Evolutionary conservation across 2,797 vertebrate genomes (phyloP).

Genomic region (Spea hammondii): DNA sequence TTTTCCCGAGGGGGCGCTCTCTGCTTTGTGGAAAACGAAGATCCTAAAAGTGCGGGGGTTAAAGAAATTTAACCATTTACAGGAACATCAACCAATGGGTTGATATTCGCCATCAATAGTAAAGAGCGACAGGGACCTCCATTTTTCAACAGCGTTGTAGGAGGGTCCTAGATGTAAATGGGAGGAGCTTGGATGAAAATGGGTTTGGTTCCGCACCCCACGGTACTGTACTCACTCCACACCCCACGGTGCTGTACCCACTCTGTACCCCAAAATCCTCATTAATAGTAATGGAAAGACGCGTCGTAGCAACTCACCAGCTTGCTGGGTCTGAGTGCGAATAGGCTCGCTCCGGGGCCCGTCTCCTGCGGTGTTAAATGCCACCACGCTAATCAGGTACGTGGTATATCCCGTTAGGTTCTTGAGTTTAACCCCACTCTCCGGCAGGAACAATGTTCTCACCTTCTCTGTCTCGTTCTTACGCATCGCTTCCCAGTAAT

Average conservation of each 20-base stretch:
- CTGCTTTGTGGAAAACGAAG: not conserved
- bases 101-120: too few species aligned
- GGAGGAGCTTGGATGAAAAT: too few species aligned
- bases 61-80: not conserved
- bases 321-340: conserved; percentile 86
- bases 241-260: too few species aligned
- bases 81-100: not conserved
- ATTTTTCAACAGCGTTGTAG: too few species aligned
- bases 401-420: conserved; percentile 94
- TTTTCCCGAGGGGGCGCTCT: accelerated
- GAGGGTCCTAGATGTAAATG: too few species aligned
- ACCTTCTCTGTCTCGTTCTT: conserved; percentile 81
- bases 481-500: conserved; percentile 87
- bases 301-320: conserved; percentile 69
- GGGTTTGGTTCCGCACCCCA: too few species aligned
- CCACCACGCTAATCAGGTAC: conserved; percentile 87
- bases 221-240: too few species aligned
- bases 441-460: conserved; percentile 89
- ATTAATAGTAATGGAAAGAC: too few species aligned
- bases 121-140: too few species aligned
- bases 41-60: not conserved
- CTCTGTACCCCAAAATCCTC: too few species aligned
- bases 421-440: conserved; percentile 87
- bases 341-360: conserved; percentile 83
- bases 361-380: conserved; percentile 91